Percentiles rank a stretch among this genome's conserved stretches.
phyloP scores from a whole-genome alignment of 2,888 invertebrate genomes.

The Steinernema hermaphroditum region DNA sequence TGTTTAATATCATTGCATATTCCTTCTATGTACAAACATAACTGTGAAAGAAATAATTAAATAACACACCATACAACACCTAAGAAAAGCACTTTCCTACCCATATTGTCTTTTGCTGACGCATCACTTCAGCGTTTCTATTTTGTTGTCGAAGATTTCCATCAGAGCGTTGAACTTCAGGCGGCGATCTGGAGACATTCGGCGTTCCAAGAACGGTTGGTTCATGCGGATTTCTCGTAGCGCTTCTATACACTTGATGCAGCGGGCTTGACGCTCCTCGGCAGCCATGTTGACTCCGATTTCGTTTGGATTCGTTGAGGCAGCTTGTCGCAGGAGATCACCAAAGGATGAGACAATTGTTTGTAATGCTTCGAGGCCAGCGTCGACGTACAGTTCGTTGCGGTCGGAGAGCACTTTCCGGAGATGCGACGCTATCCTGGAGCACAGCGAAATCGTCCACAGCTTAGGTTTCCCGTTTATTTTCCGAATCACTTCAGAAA shows the following conservation, averaged over 20 bases:
- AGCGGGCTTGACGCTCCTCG: constrained; percentile 13
- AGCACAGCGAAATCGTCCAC: constrained; percentile 7
- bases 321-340: neutral
- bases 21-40: no score
- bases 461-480: constrained; percentile 11
- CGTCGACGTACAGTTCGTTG: constrained; percentile 14
- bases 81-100: constrained; percentile 24
- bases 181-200: neutral
- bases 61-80: constrained; percentile 8
- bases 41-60: neutral
- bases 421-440: constrained; percentile 6
- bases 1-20: no score
- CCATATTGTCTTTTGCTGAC: neutral
- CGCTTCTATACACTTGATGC: constrained; percentile 17
- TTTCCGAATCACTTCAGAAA: neutral
- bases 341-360: constrained; percentile 21
- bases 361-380: constrained; percentile 2
- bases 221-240: constrained; percentile 18
- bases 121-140: constrained; percentile 8
- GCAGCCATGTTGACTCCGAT: constrained; percentile 12
- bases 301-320: neutral
- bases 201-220: constrained; percentile 10
- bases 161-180: constrained; percentile 23
- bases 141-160: constrained; percentile 22
- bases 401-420: constrained; percentile 3